phyloP scores from a whole-genome alignment of 1,140 invertebrate genomes.

The Ephestia elutella region DNA sequence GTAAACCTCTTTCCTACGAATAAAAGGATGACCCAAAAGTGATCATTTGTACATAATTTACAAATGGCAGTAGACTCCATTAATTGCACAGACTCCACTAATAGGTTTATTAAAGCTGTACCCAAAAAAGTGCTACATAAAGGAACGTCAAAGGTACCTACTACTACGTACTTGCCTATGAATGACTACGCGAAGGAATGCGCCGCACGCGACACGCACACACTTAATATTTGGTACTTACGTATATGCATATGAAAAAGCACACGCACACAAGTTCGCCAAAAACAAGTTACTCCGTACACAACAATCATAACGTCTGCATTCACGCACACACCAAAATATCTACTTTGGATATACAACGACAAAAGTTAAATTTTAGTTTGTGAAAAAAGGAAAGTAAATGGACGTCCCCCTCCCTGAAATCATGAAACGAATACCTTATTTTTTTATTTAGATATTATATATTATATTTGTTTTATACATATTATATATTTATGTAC shows the following conservation, averaged over 20 bases:
- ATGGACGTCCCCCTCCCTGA: no score
- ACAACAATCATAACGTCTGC: slow-evolving; percentile 38
- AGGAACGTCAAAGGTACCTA: neutral
- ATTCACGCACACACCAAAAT: slow-evolving; percentile 30
- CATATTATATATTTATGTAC: no score
- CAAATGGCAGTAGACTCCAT: no score
- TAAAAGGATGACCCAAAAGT: no score
- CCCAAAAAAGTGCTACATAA: no score
- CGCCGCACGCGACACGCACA: slow-evolving; percentile 56
- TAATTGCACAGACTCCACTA: no score
- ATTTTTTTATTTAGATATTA: no score
- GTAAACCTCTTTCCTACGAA: no score
- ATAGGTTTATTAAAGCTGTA: no score
- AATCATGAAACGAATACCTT: no score
- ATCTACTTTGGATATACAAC: neutral
- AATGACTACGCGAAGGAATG: slow-evolving; percentile 64
- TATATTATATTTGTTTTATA: no score
- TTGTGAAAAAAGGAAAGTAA: neutral
- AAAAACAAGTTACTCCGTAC: slow-evolving; percentile 57
- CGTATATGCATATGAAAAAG: slow-evolving; percentile 13
- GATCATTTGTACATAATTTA: no score
- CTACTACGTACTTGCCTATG: slow-evolving; percentile 34
- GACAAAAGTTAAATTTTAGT: neutral
- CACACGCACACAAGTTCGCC: slow-evolving; percentile 31
- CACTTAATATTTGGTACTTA: slow-evolving; percentile 23